Conservation (phyloP, 2,797 vertebrate species). For the Chelon auratus region DNA sequence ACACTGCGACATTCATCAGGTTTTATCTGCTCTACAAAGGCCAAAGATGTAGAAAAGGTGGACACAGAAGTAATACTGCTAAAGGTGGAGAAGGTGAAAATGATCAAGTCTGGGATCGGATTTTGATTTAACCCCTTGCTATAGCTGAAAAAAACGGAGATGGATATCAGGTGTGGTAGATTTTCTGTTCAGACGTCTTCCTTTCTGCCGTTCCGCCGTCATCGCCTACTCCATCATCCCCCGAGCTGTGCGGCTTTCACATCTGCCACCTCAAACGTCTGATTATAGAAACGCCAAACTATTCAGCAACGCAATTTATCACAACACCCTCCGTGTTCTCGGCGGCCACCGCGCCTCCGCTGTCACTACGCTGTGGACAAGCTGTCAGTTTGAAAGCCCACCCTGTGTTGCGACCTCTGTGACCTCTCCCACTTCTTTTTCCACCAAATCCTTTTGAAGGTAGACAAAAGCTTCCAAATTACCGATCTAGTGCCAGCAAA, state of each 20-base stretch:
- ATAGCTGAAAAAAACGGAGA: background rate
- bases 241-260: slow-evolving; percentile 27
- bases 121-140: background rate
- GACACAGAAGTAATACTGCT: background rate
- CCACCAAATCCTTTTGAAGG: slow-evolving; percentile 40
- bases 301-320: slow-evolving; percentile 58
- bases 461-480: slow-evolving; percentile 51
- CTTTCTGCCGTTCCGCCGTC: slow-evolving; percentile 15
- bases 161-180: background rate
- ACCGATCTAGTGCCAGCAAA: slow-evolving; percentile 49
- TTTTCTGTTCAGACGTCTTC: slow-evolving; percentile 19
- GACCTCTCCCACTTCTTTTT: slow-evolving; percentile 51
- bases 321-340: slow-evolving; percentile 30
- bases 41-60: slow-evolving; percentile 20
- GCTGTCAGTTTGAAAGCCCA: slow-evolving; percentile 51
- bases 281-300: slow-evolving; percentile 64
- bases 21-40: slow-evolving; percentile 50
- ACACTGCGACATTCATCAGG: slow-evolving; percentile 54
- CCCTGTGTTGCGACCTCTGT: slow-evolving; percentile 59
- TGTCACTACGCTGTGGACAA: slow-evolving; percentile 26
- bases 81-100: slow-evolving; percentile 5
- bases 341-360: slow-evolving; percentile 31
- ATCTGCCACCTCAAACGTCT: slow-evolving; percentile 45
- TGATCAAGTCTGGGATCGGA: background rate
- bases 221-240: slow-evolving; percentile 49